These are phyloP conservation scores for Borostomias antarcticus DNA, from an alignment of 2,797 vertebrate species.

Conservation along the genomic window DNA sequence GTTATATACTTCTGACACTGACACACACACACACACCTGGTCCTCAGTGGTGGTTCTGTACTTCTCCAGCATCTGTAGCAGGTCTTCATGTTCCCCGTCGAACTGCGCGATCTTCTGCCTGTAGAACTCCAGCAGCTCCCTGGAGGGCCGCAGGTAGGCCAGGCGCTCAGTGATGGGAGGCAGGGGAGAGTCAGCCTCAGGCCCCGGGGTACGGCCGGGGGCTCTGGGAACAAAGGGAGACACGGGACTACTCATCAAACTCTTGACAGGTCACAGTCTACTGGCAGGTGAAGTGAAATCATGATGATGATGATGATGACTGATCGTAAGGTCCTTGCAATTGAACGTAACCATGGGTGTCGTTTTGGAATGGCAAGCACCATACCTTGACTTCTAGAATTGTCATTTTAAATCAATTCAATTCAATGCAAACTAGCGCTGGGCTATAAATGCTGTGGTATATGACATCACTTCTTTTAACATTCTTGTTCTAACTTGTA, in stretches of 20 bases:
- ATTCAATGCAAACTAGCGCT: no score
- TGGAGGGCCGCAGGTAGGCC: constrained; percentile 84
- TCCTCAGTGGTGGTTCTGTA: constrained; percentile 82
- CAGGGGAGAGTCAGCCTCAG: constrained; percentile 77
- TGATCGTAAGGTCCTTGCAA: no score
- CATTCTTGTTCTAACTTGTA: no score
- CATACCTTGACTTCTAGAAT: not conserved
- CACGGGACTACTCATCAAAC: not conserved
- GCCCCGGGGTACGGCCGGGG: constrained; percentile 34
- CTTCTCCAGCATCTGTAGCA: constrained; percentile 86
- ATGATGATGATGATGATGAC: no score
- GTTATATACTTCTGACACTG: not conserved
- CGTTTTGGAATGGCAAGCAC: no score
- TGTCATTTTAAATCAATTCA: no score
- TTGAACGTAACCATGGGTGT: no score
- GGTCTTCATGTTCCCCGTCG: constrained; percentile 87
- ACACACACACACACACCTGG: constrained; percentile 72
- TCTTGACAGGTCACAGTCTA: not conserved
- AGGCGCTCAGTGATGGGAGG: constrained; percentile 85
- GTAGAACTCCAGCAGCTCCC: constrained; percentile 92
- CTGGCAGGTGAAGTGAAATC: not conserved
- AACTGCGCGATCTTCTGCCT: constrained; percentile 88
- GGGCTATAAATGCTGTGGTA: no score
- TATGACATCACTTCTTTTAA: no score
- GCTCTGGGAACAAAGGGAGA: constrained; percentile 5